Evolutionary conservation across 2,113 vertebrate genomes (phyloP).

Genomic region (Micronisus gabar): DNA sequence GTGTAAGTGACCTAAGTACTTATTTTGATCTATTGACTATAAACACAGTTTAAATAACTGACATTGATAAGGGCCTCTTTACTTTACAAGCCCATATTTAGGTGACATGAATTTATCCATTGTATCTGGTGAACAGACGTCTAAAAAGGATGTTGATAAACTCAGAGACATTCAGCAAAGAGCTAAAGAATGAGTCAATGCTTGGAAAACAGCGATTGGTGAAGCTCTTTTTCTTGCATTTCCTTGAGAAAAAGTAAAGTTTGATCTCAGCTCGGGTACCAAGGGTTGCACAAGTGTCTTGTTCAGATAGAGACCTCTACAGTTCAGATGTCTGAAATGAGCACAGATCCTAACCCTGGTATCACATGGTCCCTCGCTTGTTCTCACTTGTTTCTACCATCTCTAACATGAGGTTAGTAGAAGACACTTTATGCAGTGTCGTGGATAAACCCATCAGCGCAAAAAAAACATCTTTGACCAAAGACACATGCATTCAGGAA

Average conservation of each 20-base stretch:
- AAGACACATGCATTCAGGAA: neutral
- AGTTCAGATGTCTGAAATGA: neutral
- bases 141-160: neutral
- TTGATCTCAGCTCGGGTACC: neutral
- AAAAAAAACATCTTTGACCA: neutral
- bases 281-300: neutral
- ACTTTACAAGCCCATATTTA: neutral
- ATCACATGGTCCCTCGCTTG: neutral
- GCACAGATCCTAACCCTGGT: neutral
- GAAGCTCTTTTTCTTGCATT: neutral
- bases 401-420: neutral
- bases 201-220: neutral
- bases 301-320: neutral
- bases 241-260: neutral
- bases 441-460: neutral
- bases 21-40: neutral
- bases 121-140: neutral
- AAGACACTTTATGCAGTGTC: neutral
- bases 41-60: neutral
- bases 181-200: neutral
- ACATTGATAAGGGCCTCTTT: neutral
- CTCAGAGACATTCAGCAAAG: neutral
- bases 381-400: neutral
- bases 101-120: neutral
- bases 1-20: neutral